Percentiles rank a stretch among this genome's conserved stretches.
Conservation (phyloP, 2,113 vertebrate genomes). For the Speoplatyrhinus poulsoni region DNA sequence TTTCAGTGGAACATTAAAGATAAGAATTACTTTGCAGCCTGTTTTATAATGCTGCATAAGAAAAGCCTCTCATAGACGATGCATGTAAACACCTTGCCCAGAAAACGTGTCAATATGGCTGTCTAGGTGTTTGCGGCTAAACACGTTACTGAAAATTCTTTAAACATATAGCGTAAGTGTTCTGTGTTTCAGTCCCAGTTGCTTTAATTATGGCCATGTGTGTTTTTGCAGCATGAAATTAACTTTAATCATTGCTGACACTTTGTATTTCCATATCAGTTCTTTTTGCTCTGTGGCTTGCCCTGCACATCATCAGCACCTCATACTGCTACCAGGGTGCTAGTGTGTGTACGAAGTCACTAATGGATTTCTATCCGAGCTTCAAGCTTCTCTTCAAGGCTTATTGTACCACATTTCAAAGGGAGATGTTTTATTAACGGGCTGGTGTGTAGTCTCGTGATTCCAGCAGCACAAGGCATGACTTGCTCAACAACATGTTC, state of each 20-base stretch:
- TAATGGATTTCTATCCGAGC: too few relatives aligned
- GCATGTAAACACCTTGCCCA: not conserved
- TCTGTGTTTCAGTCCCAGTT: too few relatives aligned
- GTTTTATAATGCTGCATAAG: not conserved
- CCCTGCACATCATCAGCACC: not conserved
- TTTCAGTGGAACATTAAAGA: not conserved
- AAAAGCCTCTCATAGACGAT: not conserved
- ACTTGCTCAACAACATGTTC: too few relatives aligned
- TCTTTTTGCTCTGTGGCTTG: not conserved
- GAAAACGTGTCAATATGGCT: not conserved
- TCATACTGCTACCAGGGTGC: too few relatives aligned
- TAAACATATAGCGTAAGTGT: too few relatives aligned
- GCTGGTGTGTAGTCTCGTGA: too few relatives aligned
- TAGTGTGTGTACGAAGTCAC: too few relatives aligned
- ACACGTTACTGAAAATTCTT: too few relatives aligned
- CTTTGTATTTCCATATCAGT: constrained; percentile 25
- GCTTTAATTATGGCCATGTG: not conserved
- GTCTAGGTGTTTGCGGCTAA: not conserved
- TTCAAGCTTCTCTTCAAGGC: too few relatives aligned
- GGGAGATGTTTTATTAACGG: too few relatives aligned
- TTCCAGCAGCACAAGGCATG: too few relatives aligned
- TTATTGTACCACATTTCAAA: too few relatives aligned
- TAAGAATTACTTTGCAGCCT: not conserved
- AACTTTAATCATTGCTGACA: constrained; percentile 37
- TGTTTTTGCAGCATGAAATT: constrained; percentile 3